Evolutionary conservation across 2,888 invertebrate species (phyloP).

Genomic region (Helicoverpa assulta): DNA sequence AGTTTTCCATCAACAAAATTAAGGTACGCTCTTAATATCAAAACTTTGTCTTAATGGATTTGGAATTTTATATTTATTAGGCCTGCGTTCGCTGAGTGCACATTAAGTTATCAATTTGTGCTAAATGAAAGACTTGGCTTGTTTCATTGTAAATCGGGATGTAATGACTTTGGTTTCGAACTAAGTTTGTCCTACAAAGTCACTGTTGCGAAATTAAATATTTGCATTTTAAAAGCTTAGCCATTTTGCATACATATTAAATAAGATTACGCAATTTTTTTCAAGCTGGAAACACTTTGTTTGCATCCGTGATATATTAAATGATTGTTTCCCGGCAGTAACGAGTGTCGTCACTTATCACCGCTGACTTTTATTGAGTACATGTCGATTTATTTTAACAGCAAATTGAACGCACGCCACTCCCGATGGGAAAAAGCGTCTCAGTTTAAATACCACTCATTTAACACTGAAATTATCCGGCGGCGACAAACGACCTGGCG

Average conservation of each 20-base stretch:
- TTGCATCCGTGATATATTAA: slow-evolving; percentile 41
- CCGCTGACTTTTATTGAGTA: slow-evolving; percentile 50
- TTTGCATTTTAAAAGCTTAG: slow-evolving; percentile 2
- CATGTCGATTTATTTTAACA: slow-evolving; percentile 61
- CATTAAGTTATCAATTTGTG: slow-evolving; percentile 78
- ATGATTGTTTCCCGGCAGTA: slow-evolving; percentile 25
- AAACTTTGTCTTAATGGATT: slow-evolving; percentile 87
- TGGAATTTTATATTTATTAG: slow-evolving; percentile 86
- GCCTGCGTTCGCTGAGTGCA: slow-evolving; percentile 57
- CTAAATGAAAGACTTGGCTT: slow-evolving; percentile 61
- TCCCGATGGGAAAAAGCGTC: slow-evolving; percentile 71
- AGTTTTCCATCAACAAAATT: slow-evolving; percentile 88
- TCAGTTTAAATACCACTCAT: slow-evolving; percentile 73
- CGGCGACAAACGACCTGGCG: slow-evolving; percentile 70
- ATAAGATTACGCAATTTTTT: background rate
- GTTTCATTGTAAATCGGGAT: slow-evolving; percentile 52
- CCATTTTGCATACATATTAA: slow-evolving; percentile 1
- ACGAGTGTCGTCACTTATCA: slow-evolving; percentile 30
- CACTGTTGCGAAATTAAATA: background rate
- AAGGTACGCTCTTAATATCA: slow-evolving; percentile 86
- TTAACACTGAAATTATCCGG: slow-evolving; percentile 74
- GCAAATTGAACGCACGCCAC: slow-evolving; percentile 59
- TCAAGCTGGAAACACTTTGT: slow-evolving; percentile 20
- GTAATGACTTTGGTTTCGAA: slow-evolving; percentile 38
- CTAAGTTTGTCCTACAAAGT: slow-evolving; percentile 26